Conservation (phyloP, 2,113 vertebrate genomes). For the Rhagologus leucostigma region DNA sequence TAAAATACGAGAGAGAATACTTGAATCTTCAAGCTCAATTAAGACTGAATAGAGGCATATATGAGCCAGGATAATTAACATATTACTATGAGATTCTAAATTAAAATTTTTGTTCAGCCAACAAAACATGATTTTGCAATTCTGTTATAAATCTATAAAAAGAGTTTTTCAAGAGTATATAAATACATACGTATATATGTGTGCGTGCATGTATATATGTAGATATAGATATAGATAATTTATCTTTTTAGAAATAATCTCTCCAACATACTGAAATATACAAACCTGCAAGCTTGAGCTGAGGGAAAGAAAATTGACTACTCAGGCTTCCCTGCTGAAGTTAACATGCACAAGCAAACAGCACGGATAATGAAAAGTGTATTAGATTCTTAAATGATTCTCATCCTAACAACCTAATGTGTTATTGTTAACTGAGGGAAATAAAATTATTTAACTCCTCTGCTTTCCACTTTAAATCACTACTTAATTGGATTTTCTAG, state of each 20-base stretch:
- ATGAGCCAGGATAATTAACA: neutral
- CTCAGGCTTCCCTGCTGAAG: neutral
- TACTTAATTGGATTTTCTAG: constrained; percentile 19
- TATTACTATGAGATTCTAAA: neutral
- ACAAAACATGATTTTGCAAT: neutral
- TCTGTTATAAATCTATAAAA: neutral
- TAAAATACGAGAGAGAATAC: neutral
- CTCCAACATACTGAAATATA: neutral
- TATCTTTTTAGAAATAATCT: neutral
- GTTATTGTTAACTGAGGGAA: constrained; percentile 8
- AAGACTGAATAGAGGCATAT: neutral
- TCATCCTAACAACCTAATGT: neutral
- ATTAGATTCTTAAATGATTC: neutral
- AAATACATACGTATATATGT: neutral
- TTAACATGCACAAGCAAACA: neutral
- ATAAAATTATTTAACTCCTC: constrained; percentile 10
- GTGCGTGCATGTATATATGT: neutral
- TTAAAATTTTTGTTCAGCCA: neutral
- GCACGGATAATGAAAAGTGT: neutral
- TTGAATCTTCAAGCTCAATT: neutral
- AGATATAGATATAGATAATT: neutral
- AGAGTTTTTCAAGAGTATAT: neutral
- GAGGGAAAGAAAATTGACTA: neutral
- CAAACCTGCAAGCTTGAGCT: neutral
- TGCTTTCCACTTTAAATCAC: neutral